Evolutionary conservation across 37 sponge, comb jelly and placozoan species (phyloP), one percentile per base, ranked within the genome.

Genomic region (Ephydatia muelleri): DNA sequence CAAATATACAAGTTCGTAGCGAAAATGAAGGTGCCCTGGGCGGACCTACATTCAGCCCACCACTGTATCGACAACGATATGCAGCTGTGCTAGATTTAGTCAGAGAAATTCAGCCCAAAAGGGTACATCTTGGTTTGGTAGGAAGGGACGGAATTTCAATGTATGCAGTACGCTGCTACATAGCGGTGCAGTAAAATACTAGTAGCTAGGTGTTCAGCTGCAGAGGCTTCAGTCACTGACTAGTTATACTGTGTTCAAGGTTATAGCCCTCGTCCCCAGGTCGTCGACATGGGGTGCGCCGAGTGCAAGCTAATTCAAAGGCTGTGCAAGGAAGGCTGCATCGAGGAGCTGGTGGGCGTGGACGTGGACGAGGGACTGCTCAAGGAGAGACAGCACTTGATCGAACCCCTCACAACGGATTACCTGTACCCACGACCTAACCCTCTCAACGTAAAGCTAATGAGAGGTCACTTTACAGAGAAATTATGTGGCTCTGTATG

Each of bases 201-300:
- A 9, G 43, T 9, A 9, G 43, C 6, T 9, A 9, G 43, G 43
- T 6, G 6, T 43, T 3, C 43, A 43, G 43, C 3, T 43, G 43
- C 6, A 43, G 3, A 43, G 6, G 43, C n/a, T n/a, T n/a, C n/a
- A n/a, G n/a, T n/a, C n/a, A n/a, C n/a, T n/a, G n/a, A n/a, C n/a
- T n/a, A n/a, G n/a, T n/a, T n/a, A n/a, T n/a, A n/a, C n/a, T n/a
- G n/a, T n/a, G n/a, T n/a, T n/a, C n/a, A n/a, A n/a, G n/a, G n/a
- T n/a, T n/a, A n/a, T n/a, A n/a, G n/a, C n/a, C n/a, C n/a, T n/a
- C n/a, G n/a, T 57, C 57, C 57, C 57, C 47, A 91, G 92, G 91
- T 97, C 34, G 83, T 93, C 23, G 98, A 98, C 66, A 79, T 98
- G 71, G 98, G 98, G 49, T 92, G 95, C 83, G 88, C 94, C 0